A percentile compares a stretch with the other conserved stretches of the same genome.
phyloP scores from a whole-genome alignment of 2,888 invertebrate species.

The Aphelenchoides bicaudatus region DNA sequence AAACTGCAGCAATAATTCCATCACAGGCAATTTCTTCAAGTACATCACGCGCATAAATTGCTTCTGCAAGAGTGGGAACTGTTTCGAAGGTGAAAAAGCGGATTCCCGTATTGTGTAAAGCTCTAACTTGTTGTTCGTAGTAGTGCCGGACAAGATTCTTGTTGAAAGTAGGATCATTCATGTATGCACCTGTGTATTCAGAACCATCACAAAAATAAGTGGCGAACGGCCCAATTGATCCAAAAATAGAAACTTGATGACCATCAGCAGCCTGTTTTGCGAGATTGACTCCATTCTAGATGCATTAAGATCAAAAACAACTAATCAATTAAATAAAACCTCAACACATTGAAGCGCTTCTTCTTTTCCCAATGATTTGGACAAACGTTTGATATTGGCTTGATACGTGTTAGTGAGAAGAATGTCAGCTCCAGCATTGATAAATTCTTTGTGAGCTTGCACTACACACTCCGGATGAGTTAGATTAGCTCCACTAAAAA shows the following conservation, averaged over 20 bases:
- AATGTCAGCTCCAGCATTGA: slow-evolving; percentile 78
- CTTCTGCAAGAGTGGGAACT: slow-evolving; percentile 80
- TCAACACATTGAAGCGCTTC: slow-evolving; percentile 8
- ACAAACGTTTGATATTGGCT: slow-evolving; percentile 66
- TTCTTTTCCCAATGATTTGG: neutral
- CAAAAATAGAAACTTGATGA: slow-evolving; percentile 70
- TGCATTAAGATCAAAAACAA: slow-evolving; percentile 23
- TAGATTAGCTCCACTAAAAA: slow-evolving; percentile 28
- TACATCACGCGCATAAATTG: slow-evolving; percentile 75
- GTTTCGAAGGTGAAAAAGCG: slow-evolving; percentile 86
- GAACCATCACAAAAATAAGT: slow-evolving; percentile 84
- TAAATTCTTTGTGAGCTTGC: slow-evolving; percentile 52
- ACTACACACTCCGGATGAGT: slow-evolving; percentile 25
- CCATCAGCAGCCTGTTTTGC: slow-evolving; percentile 26
- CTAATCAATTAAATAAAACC: slow-evolving; percentile 19
- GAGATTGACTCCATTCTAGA: slow-evolving; percentile 27
- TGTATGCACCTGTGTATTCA: slow-evolving; percentile 78
- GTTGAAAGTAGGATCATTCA: slow-evolving; percentile 34
- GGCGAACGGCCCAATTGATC: slow-evolving; percentile 87
- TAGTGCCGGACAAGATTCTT: slow-evolving; percentile 59
- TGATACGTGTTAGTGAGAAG: slow-evolving; percentile 87
- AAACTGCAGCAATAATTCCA: slow-evolving; percentile 84
- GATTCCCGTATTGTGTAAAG: slow-evolving; percentile 68
- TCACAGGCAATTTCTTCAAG: slow-evolving; percentile 69
- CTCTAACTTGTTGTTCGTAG: slow-evolving; percentile 78